phyloP scores from a whole-genome alignment of 2,888 invertebrate genomes.

The Pherbina coryleti region DNA sequence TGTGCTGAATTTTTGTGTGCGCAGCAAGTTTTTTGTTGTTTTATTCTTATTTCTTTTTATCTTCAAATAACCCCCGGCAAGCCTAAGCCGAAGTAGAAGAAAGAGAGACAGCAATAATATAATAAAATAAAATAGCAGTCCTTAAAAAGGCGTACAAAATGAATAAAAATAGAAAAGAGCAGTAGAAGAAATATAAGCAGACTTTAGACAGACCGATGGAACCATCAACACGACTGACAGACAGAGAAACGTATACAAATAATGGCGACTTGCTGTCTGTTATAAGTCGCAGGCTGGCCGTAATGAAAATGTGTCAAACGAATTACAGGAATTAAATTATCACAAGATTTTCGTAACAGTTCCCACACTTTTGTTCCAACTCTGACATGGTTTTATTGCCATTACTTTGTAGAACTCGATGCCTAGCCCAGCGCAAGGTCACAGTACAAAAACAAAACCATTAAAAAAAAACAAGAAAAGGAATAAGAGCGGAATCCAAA shows the following conservation, averaged over 20 bases:
- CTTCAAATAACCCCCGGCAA: not conserved
- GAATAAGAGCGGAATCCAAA: not conserved
- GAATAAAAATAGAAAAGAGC: too few species aligned
- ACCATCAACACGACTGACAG: too few species aligned
- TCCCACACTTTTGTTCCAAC: not conserved
- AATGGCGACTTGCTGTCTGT: not conserved
- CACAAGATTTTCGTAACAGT: not conserved
- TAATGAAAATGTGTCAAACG: conserved; percentile 33
- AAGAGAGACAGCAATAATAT: not conserved
- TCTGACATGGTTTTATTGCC: not conserved
- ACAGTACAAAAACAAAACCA: not conserved
- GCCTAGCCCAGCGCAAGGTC: not conserved
- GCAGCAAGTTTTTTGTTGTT: not conserved
- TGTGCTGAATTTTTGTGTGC: not conserved
- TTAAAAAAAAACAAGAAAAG: not conserved
- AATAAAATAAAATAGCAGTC: not conserved
- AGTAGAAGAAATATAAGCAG: too few species aligned
- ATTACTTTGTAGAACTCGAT: not conserved
- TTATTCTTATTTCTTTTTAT: not conserved
- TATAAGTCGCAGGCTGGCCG: not conserved
- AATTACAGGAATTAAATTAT: conserved; percentile 4
- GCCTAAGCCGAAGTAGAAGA: not conserved
- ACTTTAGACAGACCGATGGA: too few species aligned
- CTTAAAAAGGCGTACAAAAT: too few species aligned
- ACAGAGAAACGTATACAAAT: not conserved